These are phyloP conservation scores for Copidosoma floridanum DNA, from an alignment of 1,140 invertebrate genomes.

Conservation along the genomic window DNA sequence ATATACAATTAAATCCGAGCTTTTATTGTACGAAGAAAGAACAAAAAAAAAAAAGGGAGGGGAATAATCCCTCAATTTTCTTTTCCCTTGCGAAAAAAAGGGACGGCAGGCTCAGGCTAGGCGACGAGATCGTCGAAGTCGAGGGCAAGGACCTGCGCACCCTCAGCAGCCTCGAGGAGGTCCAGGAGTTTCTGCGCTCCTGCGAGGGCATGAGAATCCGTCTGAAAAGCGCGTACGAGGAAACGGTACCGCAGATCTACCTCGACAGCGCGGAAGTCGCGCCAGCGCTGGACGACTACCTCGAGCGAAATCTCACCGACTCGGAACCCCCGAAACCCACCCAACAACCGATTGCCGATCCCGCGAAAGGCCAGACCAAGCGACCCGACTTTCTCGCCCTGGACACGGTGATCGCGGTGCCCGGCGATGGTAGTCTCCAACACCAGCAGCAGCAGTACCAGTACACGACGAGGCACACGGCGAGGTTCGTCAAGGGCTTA, in stretches of 20 bases:
- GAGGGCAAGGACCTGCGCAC: conserved; percentile 78
- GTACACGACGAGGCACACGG: conserved; percentile 49
- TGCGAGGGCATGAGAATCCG: conserved; percentile 47
- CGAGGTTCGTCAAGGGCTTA: conserved; percentile 64
- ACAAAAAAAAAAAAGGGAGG: too few relatives aligned
- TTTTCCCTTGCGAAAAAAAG: conserved; percentile 50
- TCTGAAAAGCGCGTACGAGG: conserved; percentile 50
- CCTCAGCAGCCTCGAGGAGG: conserved; percentile 66
- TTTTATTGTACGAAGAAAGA: too few relatives aligned
- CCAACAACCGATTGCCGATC: conserved; percentile 10
- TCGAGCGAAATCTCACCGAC: conserved; percentile 45
- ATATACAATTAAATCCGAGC: not conserved
- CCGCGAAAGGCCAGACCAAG: conserved; percentile 31
- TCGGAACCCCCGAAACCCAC: conserved; percentile 34
- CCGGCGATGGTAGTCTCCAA: conserved; percentile 40
- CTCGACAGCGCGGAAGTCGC: conserved; percentile 23
- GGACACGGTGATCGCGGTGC: not conserved
- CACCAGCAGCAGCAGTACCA: conserved; percentile 46
- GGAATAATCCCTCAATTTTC: too few relatives aligned
- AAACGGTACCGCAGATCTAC: conserved; percentile 45
- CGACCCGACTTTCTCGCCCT: conserved; percentile 45
- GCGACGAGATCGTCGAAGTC: conserved; percentile 84
- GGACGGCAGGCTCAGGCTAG: conserved; percentile 75
- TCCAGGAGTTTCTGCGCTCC: conserved; percentile 56
- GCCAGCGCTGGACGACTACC: conserved; percentile 40